phyloP scores from a whole-genome alignment of 2,888 invertebrate species.

The Orchestes rusci region DNA sequence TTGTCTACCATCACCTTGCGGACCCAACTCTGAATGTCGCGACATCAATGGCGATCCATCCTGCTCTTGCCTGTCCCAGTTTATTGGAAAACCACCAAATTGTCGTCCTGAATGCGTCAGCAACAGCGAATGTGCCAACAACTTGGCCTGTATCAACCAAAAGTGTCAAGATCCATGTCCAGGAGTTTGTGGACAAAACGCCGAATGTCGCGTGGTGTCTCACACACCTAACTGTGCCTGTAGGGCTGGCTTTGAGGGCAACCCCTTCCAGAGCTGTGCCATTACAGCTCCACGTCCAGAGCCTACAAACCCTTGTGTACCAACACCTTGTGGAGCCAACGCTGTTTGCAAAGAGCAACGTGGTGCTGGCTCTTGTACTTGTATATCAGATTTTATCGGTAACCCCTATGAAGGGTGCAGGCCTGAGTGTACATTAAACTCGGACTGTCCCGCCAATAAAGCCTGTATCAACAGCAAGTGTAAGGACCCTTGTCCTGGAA shows the following conservation, averaged over 20 bases:
- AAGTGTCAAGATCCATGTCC: constrained; percentile 65
- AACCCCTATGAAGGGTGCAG: constrained; percentile 57
- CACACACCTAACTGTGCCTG: constrained; percentile 56
- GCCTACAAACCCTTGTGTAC: constrained; percentile 48
- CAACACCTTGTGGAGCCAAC: constrained; percentile 61
- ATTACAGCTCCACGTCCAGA: constrained; percentile 27
- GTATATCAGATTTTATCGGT: constrained; percentile 54
- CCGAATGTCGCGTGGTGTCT: constrained; percentile 50
- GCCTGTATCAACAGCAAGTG: constrained; percentile 62
- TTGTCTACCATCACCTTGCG: constrained; percentile 56
- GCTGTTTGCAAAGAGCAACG: constrained; percentile 50
- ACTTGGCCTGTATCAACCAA: constrained; percentile 66
- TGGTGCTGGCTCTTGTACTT: constrained; percentile 50
- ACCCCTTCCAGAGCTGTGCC: constrained; percentile 50
- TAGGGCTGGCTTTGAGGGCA: constrained; percentile 48
- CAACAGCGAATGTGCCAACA: constrained; percentile 62
- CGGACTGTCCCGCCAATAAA: constrained; percentile 58
- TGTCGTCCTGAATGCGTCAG: constrained; percentile 73
- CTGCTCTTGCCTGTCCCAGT: constrained; percentile 66
- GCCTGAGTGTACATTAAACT: constrained; percentile 58
- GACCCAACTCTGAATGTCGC: constrained; percentile 60
- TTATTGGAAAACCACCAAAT: constrained; percentile 64
- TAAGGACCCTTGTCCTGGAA: constrained; percentile 56
- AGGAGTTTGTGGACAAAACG: constrained; percentile 50
- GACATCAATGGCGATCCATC: constrained; percentile 54